Evolutionary conservation across 2,888 invertebrate species (phyloP), one percentile per base, ranked within the genome.

Genomic region (Stenoptilia bipunctidactyla): DNA sequence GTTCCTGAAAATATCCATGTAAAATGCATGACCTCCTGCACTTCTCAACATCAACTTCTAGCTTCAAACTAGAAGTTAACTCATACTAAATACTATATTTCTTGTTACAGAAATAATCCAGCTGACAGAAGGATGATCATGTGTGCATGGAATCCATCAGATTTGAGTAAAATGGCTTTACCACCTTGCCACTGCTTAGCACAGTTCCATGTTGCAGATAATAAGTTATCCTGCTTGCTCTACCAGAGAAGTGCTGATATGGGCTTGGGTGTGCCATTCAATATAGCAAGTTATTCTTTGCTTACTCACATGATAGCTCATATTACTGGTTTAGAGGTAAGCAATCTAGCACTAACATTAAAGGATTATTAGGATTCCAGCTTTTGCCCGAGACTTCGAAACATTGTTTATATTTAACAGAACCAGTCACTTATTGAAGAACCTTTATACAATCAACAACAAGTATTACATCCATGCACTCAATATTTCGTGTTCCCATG

Each of bases 261-360:
- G 92, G 97, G 97, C 1, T 85, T 98, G 1, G 98, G 98, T n/a
- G 97, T 98, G 0, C 98, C 98, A 9, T 98, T 98, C 70, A 98
- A 98, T 73, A 96, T 99, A 53, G 98, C 98, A 37, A 97, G 97
- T 54, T 99, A 98, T 74, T 89, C 98, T 1, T 69, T 98, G 15
- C 85, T 98, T 2, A 97, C 97, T 1, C 92, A 92, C 56, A 97
- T 99, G 96, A 92, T 98, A 49, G 98, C 98, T 15, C 94, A 97
- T 61, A 88, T 98, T 13, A 96, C 96, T n/a, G 90, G 89, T 36
- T 83, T 97, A 35, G 90, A 96, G 87, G 93, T 92, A 36, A 13
- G 34, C n/a, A n/a, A n/a, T n/a, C n/a, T n/a, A n/a, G n/a, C n/a
- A n/a, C 6, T 9, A 25, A 25, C 27, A 5, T 25, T 5, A 25